A percentile compares a stretch with the other conserved stretches of the same genome.
These are phyloP conservation scores for Lota lota DNA, from an alignment of 2,113 vertebrate species.

Conservation along the genomic window DNA sequence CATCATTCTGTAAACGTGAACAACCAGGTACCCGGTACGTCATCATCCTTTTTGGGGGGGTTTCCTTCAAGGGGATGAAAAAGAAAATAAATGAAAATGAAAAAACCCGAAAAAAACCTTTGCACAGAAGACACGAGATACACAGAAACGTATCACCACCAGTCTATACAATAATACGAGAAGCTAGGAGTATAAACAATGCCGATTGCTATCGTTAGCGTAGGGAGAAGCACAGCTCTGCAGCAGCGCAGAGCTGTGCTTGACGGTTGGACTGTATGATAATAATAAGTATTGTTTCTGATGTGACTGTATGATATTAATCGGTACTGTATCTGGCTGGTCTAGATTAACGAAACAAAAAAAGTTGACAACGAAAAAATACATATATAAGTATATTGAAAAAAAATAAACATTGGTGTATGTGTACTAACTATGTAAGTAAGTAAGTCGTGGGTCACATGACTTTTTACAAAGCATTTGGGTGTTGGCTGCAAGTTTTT, in stretches of 20 bases:
- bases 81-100: slow-evolving; percentile 23
- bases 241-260: slow-evolving; percentile 1
- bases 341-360: slow-evolving; percentile 79
- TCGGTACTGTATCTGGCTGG: slow-evolving; percentile 93
- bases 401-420: slow-evolving; percentile 83
- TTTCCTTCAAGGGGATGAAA: slow-evolving; percentile 43
- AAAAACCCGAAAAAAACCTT: slow-evolving; percentile 54
- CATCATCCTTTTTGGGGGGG: slow-evolving; percentile 52
- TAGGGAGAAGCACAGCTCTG: slow-evolving; percentile 48
- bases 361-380: slow-evolving; percentile 66
- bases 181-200: slow-evolving; percentile 65
- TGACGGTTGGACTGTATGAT: slow-evolving; percentile 58
- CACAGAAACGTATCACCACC: slow-evolving; percentile 75
- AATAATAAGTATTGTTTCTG: slow-evolving; percentile 67
- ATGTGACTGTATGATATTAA: slow-evolving; percentile 70
- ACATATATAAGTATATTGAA: slow-evolving; percentile 80
- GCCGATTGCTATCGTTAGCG: slow-evolving; percentile 58
- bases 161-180: slow-evolving; percentile 69
- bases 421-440: slow-evolving; percentile 85
- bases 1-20: slow-evolving; percentile 63
- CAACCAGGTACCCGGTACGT: slow-evolving; percentile 67
- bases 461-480: slow-evolving; percentile 80
- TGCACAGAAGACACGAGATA: slow-evolving; percentile 86
- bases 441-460: slow-evolving; percentile 80
- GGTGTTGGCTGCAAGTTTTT: slow-evolving; percentile 82